phyloP scores from a whole-genome alignment of 2,797 vertebrate genomes.

The Peromyscus attwateri region DNA sequence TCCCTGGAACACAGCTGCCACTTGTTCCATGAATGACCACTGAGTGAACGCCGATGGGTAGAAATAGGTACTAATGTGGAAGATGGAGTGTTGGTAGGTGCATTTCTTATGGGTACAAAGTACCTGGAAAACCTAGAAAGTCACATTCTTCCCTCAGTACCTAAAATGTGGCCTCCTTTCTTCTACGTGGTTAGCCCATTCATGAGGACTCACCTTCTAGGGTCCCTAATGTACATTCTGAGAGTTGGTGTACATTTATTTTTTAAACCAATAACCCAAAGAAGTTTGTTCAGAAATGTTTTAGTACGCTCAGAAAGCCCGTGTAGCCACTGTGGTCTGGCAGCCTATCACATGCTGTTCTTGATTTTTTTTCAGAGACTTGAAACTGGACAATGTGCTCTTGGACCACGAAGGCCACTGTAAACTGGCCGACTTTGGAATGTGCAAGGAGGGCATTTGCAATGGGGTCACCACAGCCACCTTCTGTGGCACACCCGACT shows the following conservation, averaged over 20 bases:
- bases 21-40: not conserved
- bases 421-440: slow-evolving; percentile 99
- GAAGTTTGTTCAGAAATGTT: not conserved
- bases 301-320: not conserved
- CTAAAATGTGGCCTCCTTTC: not conserved
- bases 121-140: not conserved
- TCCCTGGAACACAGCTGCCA: not conserved
- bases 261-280: not conserved
- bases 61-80: not conserved
- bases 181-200: not conserved
- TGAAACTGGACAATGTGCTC: slow-evolving; percentile 98
- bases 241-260: not conserved
- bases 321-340: not conserved
- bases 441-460: slow-evolving; percentile 98
- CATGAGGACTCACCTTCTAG: not conserved
- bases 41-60: not conserved
- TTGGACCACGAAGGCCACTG: slow-evolving; percentile 98
- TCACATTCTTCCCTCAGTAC: not conserved
- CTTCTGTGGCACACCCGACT: slow-evolving; percentile 98
- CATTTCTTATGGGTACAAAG: not conserved
- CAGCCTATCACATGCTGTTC: not conserved
- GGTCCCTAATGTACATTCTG: not conserved
- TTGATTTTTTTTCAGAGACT: slow-evolving; percentile 90
- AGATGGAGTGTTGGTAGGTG: too few species aligned
- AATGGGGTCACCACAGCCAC: slow-evolving; percentile 94